These are phyloP conservation scores for Tinea trinotella DNA, from an alignment of 2,888 invertebrate species.

Conservation along the genomic window DNA sequence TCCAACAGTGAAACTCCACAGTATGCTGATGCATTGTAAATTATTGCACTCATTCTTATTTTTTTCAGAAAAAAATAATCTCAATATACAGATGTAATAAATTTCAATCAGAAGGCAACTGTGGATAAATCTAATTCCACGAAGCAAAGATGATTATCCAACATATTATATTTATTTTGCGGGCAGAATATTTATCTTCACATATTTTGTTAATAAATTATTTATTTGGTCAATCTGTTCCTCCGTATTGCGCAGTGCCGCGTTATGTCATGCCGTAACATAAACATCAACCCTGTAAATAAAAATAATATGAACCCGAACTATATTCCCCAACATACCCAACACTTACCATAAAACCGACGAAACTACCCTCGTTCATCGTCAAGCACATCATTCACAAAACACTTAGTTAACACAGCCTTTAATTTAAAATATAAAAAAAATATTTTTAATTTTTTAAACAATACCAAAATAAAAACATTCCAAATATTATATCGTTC, in stretches of 20 bases:
- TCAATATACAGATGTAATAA: background rate
- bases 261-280: conserved; percentile 21
- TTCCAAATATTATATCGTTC: conserved; percentile 20
- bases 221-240: conserved; percentile 12
- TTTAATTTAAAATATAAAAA: conserved; percentile 22
- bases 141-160: background rate
- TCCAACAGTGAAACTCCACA: background rate
- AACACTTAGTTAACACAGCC: conserved; percentile 23
- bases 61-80: background rate
- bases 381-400: conserved; percentile 48
- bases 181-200: conserved; percentile 1
- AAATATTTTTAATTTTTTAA: conserved; percentile 30
- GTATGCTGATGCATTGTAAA: background rate
- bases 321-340: background rate
- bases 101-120: background rate
- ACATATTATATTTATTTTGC: background rate
- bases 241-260: conserved; percentile 19
- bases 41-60: background rate
- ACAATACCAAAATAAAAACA: conserved; percentile 22
- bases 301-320: conserved; percentile 2
- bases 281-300: conserved; percentile 20
- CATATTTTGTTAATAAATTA: background rate
- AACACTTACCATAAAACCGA: conserved; percentile 46
- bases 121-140: conserved; percentile 1
- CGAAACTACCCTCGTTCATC: conserved; percentile 47